Percentiles rank a stretch among this genome's conserved stretches.
phyloP scores from a whole-genome alignment of 1,140 invertebrate species.

The Bacillus rossius region DNA sequence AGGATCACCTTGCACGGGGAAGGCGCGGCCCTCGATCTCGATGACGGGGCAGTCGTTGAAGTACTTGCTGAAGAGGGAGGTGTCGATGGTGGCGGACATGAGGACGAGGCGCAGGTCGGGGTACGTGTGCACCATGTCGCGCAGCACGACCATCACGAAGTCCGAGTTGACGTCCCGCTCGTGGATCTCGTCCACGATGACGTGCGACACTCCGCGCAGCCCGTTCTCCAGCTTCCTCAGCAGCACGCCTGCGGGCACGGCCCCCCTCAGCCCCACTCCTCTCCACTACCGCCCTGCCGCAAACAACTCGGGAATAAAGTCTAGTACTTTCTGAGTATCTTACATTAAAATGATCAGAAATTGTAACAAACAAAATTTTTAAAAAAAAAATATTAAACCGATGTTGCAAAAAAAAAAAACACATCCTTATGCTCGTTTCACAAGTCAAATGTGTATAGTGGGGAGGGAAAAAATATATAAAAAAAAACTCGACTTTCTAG shows the following conservation, averaged over 20 bases:
- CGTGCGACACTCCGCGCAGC: slow-evolving; percentile 81
- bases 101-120: slow-evolving; percentile 88
- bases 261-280: neutral
- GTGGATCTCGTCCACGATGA: slow-evolving; percentile 96
- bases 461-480: no score
- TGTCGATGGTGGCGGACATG: slow-evolving; percentile 97
- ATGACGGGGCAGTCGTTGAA: slow-evolving; percentile 83
- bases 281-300: slow-evolving; percentile 51
- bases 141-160: slow-evolving; percentile 88
- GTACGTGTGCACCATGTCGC: slow-evolving; percentile 88
- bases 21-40: slow-evolving; percentile 71
- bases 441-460: no score
- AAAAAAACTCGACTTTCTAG: no score
- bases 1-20: slow-evolving; percentile 62
- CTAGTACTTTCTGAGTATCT: no score
- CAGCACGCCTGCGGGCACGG: slow-evolving; percentile 58
- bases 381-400: no score
- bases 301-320: slow-evolving; percentile 88
- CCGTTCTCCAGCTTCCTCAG: slow-evolving; percentile 86
- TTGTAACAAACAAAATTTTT: no score
- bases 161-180: slow-evolving; percentile 96
- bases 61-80: slow-evolving; percentile 82
- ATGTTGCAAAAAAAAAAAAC: no score
- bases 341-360: no score
- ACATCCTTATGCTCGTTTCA: no score